Evolutionary conservation across 1,140 invertebrate species (phyloP), one percentile per base, ranked within the genome.

Genomic region (Rhopalosiphum maidis): DNA sequence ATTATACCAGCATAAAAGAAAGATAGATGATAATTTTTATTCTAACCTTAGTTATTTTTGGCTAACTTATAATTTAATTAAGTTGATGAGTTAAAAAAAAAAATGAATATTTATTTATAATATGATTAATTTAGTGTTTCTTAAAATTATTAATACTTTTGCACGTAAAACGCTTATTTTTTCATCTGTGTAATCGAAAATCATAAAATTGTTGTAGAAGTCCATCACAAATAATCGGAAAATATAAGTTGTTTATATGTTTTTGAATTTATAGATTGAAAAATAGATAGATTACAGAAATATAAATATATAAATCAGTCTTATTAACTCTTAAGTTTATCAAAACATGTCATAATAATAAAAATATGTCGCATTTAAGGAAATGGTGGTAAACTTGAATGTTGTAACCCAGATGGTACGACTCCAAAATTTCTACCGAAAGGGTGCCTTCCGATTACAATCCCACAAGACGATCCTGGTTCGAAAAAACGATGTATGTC

Each of bases 401-500:
- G 90, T 46, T 91, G 90, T 21, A 91, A 91, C 15, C 54, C 41
- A 9, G 90, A 91, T 41, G 55, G 55, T 6, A 25, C 90, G 11
- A 30, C 37, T 37, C 55, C 90, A 7, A 30, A 3, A n/a, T 37
- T 60, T 43, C 15, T 77, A 41, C 90, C 90, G 6, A 43, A 60
- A 46, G 37, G 41, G 25, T 91, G 90, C 43, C 55, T 77, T 8
- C 60, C 37, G 2, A 46, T 91, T 23, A 22, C 25, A 3, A 77
- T 91, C 11, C 60, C 90, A 1, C 25, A n/a, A 77, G 2, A 91
- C 15, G 90, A 91, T 23, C 25, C 37, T 30, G 90, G 6, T 37
- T 43, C 30, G 37, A 91, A 43, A 77, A 60, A 82, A 68, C 54
- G 90, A 77, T 91, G 90, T 46, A 1, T 91, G 46, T 60, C 90